These are phyloP conservation scores for Sebastes schlegelii DNA, from an alignment of 2,113 vertebrate genomes.

Conservation along the genomic window DNA sequence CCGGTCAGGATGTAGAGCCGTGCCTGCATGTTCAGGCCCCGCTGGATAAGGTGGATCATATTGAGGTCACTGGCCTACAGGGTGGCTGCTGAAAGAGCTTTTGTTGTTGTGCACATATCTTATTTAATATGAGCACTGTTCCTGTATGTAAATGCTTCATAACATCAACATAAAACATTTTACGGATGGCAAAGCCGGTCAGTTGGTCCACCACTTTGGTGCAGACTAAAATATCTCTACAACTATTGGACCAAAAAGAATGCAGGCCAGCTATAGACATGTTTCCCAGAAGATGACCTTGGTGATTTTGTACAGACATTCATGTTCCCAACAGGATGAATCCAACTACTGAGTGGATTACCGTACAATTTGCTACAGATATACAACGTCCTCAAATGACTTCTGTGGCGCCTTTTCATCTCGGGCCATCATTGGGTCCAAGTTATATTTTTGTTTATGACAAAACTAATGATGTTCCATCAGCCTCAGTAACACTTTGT, in stretches of 20 bases:
- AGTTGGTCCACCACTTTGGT: neutral
- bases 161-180: neutral
- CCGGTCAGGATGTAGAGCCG: conserved; percentile 25
- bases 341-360: neutral
- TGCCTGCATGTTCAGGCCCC: neutral
- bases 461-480: neutral
- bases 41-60: conserved; percentile 57
- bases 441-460: neutral
- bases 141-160: neutral
- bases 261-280: neutral
- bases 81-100: neutral
- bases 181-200: neutral
- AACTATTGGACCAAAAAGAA: neutral
- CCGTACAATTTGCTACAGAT: neutral
- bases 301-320: neutral
- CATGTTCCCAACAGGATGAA: neutral
- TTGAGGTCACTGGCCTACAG: conserved; percentile 44
- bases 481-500: no score
- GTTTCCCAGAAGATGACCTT: neutral
- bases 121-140: neutral
- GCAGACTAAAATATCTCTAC: neutral
- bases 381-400: neutral
- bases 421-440: neutral
- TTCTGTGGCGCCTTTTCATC: neutral
- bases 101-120: neutral